Evolutionary conservation across 2,113 vertebrate genomes (phyloP), one percentile per base, ranked within the genome.

Genomic region (Clarias magur): DNA sequence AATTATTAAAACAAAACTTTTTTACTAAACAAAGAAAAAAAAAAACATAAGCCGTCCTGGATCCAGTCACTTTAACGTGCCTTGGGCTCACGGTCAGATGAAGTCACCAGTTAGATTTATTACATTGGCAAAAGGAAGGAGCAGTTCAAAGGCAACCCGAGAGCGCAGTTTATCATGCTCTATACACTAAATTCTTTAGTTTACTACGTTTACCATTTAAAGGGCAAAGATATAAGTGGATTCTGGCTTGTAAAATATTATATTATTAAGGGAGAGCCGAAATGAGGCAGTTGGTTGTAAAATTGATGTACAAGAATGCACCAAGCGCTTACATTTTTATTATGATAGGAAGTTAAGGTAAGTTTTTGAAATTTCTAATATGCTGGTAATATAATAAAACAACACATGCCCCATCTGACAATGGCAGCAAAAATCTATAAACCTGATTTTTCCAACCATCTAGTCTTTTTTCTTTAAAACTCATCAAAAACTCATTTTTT

Each of bases 91-190:
- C 81, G 80, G 83, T 84, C 57, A 85, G 82, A 78, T 86, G 72
- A 68, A 78, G 81, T 81, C 78, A 80, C 82, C 73, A 84, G 84
- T 88, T n/a, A 91, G 87, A 88, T 89, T 84, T 90, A 92, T 89
- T 90, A 87, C 48, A 27, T 84, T 42, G 53, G 86, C 81, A 83
- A 84, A 79, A 88, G 85, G 83, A 63, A 88, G 42, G 53, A 78
- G 80, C 73, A 72, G 88, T 89, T 92, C 89, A 92, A 92, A 92
- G 87, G 89, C 78, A 90, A 89, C 88, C 73, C 81, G 82, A 89
- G 75, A 88, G 54, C 54, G 60, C 83, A 53, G 86, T 90, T 67
- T 67, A 83, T 90, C 86, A 89, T 59, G 72, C 70, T 62, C 13
- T 25, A 84, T 65, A 86, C 72, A 86, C 21, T 53, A 60, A 56